Evolutionary conservation across 2,113 vertebrate species (phyloP).

Genomic region (Tetrao urogallus): DNA sequence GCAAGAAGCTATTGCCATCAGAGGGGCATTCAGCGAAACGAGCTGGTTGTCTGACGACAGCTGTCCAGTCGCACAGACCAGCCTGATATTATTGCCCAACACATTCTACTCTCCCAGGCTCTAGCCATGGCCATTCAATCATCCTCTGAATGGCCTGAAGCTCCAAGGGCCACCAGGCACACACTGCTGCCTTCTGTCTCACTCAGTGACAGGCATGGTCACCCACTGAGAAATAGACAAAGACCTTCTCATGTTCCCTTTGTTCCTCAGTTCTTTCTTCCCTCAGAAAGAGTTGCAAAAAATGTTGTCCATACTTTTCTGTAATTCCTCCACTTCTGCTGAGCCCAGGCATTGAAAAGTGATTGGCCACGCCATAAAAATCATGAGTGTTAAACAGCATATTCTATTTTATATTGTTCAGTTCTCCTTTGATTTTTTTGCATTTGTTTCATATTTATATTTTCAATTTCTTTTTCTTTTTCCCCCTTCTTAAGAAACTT

Average conservation of each 20-base stretch:
- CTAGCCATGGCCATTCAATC: not conserved
- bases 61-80: not conserved
- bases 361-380: not conserved
- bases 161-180: slow-evolving; percentile 45
- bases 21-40: not conserved
- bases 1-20: not conserved
- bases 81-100: not conserved
- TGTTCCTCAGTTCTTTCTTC: slow-evolving; percentile 8
- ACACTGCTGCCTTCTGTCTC: slow-evolving; percentile 63
- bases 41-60: not conserved
- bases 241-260: slow-evolving; percentile 43
- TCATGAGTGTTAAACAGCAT: not conserved
- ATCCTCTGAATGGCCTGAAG: slow-evolving; percentile 34
- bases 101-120: not conserved
- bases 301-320: slow-evolving; percentile 5
- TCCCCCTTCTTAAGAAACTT: not conserved
- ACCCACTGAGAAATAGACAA: slow-evolving; percentile 56
- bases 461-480: not conserved
- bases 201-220: slow-evolving; percentile 26
- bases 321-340: not conserved
- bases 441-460: slow-evolving; percentile 15
- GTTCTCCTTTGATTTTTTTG: not conserved
- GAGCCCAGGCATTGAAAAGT: slow-evolving; percentile 13
- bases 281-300: slow-evolving; percentile 33
- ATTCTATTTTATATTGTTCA: slow-evolving; percentile 20